Percentiles rank a stretch among this genome's conserved stretches.
Evolutionary conservation across 2,888 invertebrate species (phyloP).

Genomic region (Achlya flavicornis): DNA sequence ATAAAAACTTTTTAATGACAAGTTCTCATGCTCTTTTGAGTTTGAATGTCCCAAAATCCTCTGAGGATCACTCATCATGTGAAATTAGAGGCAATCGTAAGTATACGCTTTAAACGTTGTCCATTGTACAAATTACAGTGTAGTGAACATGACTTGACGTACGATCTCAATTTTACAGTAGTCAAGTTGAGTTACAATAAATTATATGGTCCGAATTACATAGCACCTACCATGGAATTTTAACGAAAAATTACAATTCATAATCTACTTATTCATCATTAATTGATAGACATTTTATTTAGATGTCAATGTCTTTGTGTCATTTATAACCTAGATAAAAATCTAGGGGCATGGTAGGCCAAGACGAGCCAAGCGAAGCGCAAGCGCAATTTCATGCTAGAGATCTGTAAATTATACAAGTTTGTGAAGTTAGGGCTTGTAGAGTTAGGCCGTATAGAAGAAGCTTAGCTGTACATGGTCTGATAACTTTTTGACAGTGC

Average conservation of each 20-base stretch:
- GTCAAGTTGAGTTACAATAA: constrained; percentile 12
- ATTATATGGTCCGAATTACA: constrained; percentile 11
- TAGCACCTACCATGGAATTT: background rate
- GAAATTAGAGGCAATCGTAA: constrained; percentile 14
- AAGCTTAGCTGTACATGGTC: too few species aligned
- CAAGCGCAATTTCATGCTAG: too few species aligned
- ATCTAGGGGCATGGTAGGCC: too few species aligned
- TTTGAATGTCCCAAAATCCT: background rate
- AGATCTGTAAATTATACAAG: too few species aligned
- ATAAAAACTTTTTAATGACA: background rate
- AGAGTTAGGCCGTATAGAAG: too few species aligned
- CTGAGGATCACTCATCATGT: background rate
- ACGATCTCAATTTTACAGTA: constrained; percentile 19
- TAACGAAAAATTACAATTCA: too few species aligned
- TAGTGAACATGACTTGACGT: constrained; percentile 7
- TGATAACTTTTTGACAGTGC: too few species aligned
- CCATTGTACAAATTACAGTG: constrained; percentile 17
- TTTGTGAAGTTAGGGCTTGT: too few species aligned
- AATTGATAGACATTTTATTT: background rate
- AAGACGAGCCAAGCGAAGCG: too few species aligned
- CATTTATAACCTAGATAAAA: too few species aligned
- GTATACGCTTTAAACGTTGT: constrained; percentile 14
- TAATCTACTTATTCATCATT: background rate
- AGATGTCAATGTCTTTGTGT: too few species aligned
- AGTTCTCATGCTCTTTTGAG: background rate